These are phyloP conservation scores for Trachemys scripta DNA, from an alignment of 2,113 vertebrate genomes.

Conservation along the genomic window DNA sequence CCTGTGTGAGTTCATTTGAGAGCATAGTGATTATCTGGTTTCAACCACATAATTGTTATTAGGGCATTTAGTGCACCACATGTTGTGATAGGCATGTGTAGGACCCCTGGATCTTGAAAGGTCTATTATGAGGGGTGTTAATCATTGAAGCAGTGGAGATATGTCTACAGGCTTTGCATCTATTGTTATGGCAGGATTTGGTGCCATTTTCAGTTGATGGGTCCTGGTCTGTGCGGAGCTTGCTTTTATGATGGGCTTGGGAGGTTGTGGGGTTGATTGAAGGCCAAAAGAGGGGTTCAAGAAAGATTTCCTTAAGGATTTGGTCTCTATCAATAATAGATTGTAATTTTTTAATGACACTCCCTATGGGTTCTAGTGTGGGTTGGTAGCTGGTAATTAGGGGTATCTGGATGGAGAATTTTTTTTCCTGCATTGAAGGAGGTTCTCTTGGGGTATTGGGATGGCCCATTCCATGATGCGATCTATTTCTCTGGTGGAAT, in stretches of 20 bases:
- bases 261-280: background rate
- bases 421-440: no score
- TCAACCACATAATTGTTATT: background rate
- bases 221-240: background rate
- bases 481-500: no score
- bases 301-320: background rate
- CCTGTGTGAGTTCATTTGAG: background rate
- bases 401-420: no score
- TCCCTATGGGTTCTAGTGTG: background rate
- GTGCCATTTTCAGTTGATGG: background rate
- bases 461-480: no score
- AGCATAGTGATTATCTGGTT: background rate
- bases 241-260: background rate
- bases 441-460: no score
- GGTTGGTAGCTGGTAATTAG: no score
- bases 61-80: background rate
- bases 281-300: background rate
- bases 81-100: background rate
- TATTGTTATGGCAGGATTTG: no score
- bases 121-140: no score
- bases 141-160: no score
- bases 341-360: background rate
- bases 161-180: no score
- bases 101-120: no score
- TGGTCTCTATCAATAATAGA: background rate